Evolutionary conservation across 92 coral and sea anemone genomes (phyloP).

Genomic region (Palythoa grandiflora): DNA sequence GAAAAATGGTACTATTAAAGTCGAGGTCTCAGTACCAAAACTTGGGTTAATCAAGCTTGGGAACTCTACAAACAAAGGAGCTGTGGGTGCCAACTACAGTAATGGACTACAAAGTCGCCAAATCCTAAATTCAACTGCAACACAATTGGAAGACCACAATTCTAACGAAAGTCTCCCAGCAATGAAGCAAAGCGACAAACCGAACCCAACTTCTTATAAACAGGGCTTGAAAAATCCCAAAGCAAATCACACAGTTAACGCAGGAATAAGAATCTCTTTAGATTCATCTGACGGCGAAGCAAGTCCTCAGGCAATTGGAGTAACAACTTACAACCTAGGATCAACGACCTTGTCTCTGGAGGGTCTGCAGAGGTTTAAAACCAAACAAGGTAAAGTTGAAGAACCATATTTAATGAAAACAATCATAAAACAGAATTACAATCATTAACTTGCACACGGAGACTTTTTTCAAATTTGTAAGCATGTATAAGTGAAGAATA

Average conservation of each 20-base stretch:
- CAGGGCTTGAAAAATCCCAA: background rate
- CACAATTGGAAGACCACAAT: background rate
- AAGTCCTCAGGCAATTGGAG: slow-evolving; percentile 1
- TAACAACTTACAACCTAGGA: background rate
- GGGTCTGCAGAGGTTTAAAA: background rate
- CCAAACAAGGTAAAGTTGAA: slow-evolving; percentile 11
- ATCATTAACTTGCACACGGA: too few species aligned
- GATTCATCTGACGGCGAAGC: background rate
- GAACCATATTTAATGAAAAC: too few species aligned
- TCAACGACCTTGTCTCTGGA: background rate
- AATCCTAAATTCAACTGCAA: background rate
- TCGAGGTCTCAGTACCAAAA: background rate
- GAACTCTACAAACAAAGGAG: background rate
- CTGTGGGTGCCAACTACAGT: background rate
- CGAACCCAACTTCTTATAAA: background rate
- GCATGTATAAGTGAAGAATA: too few species aligned
- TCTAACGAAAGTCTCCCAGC: background rate
- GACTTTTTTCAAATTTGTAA: too few species aligned
- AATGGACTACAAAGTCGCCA: background rate
- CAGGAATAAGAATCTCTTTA: slow-evolving; percentile 1
- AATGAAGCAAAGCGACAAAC: background rate
- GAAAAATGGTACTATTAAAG: background rate
- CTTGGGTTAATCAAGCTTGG: background rate
- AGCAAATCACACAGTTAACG: background rate
- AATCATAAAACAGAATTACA: too few species aligned